Percentiles rank a stretch among this genome's conserved stretches.
phyloP scores from a whole-genome alignment of 2,113 vertebrate genomes.

The Microcebus ravelobensis region DNA sequence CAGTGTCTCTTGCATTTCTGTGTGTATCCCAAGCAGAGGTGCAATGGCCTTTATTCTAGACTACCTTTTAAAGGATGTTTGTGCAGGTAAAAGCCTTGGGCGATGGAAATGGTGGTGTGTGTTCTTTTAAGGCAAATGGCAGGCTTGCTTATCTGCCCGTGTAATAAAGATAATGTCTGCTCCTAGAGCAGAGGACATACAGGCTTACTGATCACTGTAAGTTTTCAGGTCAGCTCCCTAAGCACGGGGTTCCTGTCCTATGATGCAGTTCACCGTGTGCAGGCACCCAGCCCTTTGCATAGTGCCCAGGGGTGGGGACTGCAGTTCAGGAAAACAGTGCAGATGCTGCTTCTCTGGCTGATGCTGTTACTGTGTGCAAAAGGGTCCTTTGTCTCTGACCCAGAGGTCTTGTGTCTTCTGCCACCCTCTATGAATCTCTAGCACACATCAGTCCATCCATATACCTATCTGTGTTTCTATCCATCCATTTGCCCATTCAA shows the following conservation, averaged over 20 bases:
- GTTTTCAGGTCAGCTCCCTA: neutral
- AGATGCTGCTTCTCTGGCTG: rapidly evolving
- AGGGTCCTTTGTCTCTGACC: no score
- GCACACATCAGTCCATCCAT: no score
- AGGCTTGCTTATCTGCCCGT: neutral
- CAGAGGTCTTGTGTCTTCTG: no score
- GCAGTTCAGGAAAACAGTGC: no score
- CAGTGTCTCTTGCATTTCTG: neutral
- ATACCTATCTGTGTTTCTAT: neutral
- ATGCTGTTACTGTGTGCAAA: neutral
- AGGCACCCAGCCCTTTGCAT: rapidly evolving
- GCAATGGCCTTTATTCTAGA: rapidly evolving
- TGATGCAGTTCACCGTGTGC: rapidly evolving
- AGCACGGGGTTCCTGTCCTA: neutral
- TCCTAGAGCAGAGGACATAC: rapidly evolving
- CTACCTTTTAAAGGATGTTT: neutral
- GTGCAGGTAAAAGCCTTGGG: neutral
- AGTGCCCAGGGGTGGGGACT: no score
- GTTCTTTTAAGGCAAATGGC: neutral
- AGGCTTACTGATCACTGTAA: neutral
- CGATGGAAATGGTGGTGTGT: neutral
- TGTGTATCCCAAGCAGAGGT: neutral
- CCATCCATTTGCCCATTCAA: neutral
- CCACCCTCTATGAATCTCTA: neutral
- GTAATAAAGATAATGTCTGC: neutral